phyloP scores from a whole-genome alignment of 2,888 invertebrate genomes.

The Drosophila mimica region DNA sequence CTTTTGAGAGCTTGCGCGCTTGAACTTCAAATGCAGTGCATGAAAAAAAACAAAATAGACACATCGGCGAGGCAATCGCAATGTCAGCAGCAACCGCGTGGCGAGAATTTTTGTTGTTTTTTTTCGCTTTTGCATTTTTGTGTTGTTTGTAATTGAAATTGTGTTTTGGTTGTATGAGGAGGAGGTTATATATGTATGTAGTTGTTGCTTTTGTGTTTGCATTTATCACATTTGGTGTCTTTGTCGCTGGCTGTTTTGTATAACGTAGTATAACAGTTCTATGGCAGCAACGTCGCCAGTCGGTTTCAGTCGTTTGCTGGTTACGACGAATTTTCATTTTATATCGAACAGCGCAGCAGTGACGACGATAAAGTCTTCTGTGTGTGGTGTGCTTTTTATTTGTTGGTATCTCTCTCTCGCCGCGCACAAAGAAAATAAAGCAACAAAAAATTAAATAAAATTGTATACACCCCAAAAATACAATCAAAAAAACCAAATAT shows the following conservation, averaged over 20 bases:
- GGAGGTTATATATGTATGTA: constrained; percentile 39
- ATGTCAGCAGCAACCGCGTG: constrained; percentile 62
- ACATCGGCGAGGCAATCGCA: constrained; percentile 47
- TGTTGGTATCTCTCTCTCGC: constrained; percentile 57
- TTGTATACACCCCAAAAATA: constrained; percentile 54
- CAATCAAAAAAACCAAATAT: constrained; percentile 1
- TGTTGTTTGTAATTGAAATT: constrained; percentile 49
- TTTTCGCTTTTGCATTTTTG: constrained; percentile 35
- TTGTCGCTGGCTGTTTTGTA: constrained; percentile 55
- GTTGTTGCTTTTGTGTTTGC: constrained; percentile 47
- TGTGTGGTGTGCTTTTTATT: constrained; percentile 50
- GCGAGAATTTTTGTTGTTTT: constrained; percentile 40
- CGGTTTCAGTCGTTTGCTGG: constrained; percentile 60
- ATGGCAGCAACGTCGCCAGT: constrained; percentile 30
- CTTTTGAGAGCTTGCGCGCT: constrained; percentile 65
- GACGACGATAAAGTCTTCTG: constrained; percentile 54
- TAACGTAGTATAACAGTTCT: constrained; percentile 78
- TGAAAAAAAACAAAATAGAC: constrained; percentile 39
- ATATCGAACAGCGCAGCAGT: constrained; percentile 76
- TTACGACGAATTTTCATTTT: constrained; percentile 78
- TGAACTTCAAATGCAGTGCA: constrained; percentile 75
- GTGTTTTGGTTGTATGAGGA: constrained; percentile 41
- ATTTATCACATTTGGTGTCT: constrained; percentile 36
- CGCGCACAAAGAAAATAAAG: constrained; percentile 55
- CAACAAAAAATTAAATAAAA: constrained; percentile 17